Base-by-base conservation (phyloP, 1,140 invertebrate genomes). In the Phymorhynchus buccinoides region DNA sequence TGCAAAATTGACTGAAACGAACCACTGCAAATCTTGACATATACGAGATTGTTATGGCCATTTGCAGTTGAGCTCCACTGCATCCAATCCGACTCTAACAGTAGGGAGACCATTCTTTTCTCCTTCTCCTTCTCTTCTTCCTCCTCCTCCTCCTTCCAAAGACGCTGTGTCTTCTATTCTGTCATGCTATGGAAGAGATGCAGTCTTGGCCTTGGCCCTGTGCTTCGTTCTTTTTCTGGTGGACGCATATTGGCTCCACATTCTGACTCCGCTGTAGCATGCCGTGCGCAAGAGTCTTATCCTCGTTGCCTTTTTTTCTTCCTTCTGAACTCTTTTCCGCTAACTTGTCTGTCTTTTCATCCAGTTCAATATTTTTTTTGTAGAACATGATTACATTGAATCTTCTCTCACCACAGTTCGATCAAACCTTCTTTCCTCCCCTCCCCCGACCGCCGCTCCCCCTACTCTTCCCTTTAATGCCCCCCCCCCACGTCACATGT, bases 211-310 rank as follows among this genome's bases (percentile, higher is more conserved):
- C 32, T 66, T 56, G 35, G 41, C 66, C 52, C n/a, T 81, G 30
- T 81, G 80, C 80, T 81, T 62, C 66, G 9, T 66, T 27, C 80
- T 81, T 22, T 66, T 81, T 35, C n/a, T 81, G 0, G 32, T 66
- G 16, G 80, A 81, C 80, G 37, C 66, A 56, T 81, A 44, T 39
- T 66, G 62, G 35, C 80, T 39, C 66, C 52, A 66, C 52, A 66
- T 66, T 39, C 56, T 62, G n/a, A 62, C 56, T 27, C 56, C 56
- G 22, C 1, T 62, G 56, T 62, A 62, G 56, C 56, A 62, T 62
- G 56, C 56, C 6, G 14, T 22, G 14, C 4, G 56, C 56, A 4
- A n/a, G n/a, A n/a, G n/a, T n/a, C n/a, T n/a, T n/a, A n/a, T n/a
- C n/a, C 6, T 62, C 56, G n/a, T 4, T 62, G n/a, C n/a, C 48